Conservation (phyloP, 2,113 vertebrate genomes). For the Camelus dromedarius region DNA sequence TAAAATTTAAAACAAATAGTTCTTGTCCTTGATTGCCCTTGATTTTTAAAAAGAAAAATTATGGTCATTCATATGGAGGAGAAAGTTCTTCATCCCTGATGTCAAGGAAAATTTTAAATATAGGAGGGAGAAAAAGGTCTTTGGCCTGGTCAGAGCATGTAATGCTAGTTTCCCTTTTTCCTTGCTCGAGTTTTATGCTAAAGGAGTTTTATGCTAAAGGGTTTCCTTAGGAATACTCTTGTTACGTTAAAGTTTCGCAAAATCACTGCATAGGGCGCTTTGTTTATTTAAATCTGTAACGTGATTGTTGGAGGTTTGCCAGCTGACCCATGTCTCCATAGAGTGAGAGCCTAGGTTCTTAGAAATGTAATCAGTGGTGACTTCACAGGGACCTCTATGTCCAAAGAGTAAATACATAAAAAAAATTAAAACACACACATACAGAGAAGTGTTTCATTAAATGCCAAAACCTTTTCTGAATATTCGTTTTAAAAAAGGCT, state of each 20-base stretch:
- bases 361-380: neutral
- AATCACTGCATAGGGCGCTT: neutral
- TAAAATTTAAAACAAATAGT: conserved; percentile 1
- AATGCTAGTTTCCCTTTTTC: neutral
- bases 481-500: conserved; percentile 33
- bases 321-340: neutral
- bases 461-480: neutral
- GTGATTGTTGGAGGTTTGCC: conserved; percentile 16
- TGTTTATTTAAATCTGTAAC: conserved; percentile 47
- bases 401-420: neutral
- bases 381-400: neutral
- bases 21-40: conserved; percentile 26
- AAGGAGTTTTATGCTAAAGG: neutral
- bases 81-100: neutral
- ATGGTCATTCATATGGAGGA: neutral
- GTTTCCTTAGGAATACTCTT: neutral
- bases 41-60: neutral
- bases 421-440: neutral
- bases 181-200: neutral
- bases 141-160: neutral
- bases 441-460: neutral
- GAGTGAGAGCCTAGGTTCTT: neutral
- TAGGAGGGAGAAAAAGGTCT: neutral
- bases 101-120: conserved; percentile 27
- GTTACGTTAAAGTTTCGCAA: conserved; percentile 47